phyloP scores from a whole-genome alignment of 1,140 invertebrate genomes.

The Dendroctonus ponderosae region DNA sequence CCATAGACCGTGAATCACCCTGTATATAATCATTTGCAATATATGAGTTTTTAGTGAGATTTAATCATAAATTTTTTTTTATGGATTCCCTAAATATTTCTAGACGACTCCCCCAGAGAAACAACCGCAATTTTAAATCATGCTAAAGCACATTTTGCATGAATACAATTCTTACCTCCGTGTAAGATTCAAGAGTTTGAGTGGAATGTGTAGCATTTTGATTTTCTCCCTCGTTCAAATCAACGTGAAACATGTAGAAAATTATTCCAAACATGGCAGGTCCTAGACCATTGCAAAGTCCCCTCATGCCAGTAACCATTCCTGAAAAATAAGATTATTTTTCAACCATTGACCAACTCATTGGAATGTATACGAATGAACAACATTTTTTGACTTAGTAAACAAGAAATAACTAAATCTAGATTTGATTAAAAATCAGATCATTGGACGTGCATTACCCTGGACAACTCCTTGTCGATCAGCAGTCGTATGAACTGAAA shows the following conservation, averaged over 20 bases:
- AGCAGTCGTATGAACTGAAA: conserved; percentile 93
- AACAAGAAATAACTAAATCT: conserved; percentile 2
- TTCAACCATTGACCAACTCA: background rate
- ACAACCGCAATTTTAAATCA: too few species aligned
- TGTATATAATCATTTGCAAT: too few species aligned
- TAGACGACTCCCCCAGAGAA: too few species aligned
- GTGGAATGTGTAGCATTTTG: conserved; percentile 62
- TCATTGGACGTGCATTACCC: conserved; percentile 50
- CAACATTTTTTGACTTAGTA: background rate
- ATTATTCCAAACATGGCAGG: conserved; percentile 97
- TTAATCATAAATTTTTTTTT: too few species aligned
- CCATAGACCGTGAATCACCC: too few species aligned
- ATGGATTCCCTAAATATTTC: too few species aligned
- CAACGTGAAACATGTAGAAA: conserved; percentile 98
- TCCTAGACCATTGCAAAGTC: conserved; percentile 89
- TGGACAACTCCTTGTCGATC: conserved; percentile 98
- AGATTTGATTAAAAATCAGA: background rate
- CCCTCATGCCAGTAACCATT: conserved; percentile 95
- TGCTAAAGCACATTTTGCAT: too few species aligned
- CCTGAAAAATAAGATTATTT: conserved; percentile 49
- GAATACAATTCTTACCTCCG: conserved; percentile 51
- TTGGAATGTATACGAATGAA: too few species aligned
- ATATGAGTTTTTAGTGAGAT: too few species aligned
- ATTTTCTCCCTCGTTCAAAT: conserved; percentile 74
- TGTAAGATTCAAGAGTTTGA: conserved; percentile 54